phyloP scores from a whole-genome alignment of 2,888 invertebrate genomes.

The Crocallis elinguaria region DNA sequence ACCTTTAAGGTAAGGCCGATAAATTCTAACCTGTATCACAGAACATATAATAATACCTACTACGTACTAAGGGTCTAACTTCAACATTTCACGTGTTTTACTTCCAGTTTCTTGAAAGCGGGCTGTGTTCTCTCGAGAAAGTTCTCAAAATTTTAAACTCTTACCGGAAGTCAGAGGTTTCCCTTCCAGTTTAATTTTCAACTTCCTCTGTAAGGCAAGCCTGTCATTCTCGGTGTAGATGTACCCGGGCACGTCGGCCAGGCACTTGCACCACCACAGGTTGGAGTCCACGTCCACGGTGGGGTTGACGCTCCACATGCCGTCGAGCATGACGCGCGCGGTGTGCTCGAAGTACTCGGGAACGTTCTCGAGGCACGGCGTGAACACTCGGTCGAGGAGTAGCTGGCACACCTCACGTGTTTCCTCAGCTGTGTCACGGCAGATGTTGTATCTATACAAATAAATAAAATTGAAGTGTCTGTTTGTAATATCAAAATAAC shows the following conservation, averaged over 20 bases:
- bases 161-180: slow-evolving; percentile 61
- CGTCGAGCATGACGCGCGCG: slow-evolving; percentile 87
- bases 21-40: no score
- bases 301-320: slow-evolving; percentile 89
- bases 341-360: slow-evolving; percentile 87
- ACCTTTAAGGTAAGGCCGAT: no score
- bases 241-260: slow-evolving; percentile 85
- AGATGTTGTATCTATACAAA: slow-evolving; percentile 87
- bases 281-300: slow-evolving; percentile 81
- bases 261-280: slow-evolving; percentile 80
- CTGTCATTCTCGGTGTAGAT: slow-evolving; percentile 72
- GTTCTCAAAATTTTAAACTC: slow-evolving; percentile 3
- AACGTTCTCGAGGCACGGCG: slow-evolving; percentile 85
- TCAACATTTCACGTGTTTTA: no score
- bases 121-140: no score
- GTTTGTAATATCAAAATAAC: no score
- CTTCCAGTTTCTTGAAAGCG: no score
- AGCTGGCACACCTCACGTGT: slow-evolving; percentile 86
- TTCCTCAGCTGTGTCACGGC: slow-evolving; percentile 86
- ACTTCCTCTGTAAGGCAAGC: slow-evolving; percentile 49
- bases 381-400: slow-evolving; percentile 85
- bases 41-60: no score
- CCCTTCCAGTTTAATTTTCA: slow-evolving; percentile 57
- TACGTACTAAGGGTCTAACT: no score
- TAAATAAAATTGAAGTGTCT: no score